Evolutionary conservation across 2,888 invertebrate species (phyloP), one percentile per base, ranked within the genome.

Genomic region (Spatulosminthurus flaviceps): DNA sequence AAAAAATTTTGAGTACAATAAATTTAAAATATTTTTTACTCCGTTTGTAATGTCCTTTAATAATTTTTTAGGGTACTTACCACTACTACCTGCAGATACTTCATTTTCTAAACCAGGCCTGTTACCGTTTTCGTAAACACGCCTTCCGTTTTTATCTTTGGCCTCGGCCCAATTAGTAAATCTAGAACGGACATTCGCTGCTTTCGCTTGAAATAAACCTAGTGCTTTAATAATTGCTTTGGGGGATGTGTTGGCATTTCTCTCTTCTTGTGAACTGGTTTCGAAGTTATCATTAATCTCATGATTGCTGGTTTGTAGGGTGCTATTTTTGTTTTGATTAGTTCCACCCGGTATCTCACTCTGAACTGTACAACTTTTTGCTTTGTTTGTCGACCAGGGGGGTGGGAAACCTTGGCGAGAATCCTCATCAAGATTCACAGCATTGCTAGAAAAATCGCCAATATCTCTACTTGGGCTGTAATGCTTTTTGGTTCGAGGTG

Each of bases 171-270:
- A 84, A 67, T 81, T 82, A 0, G 82, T 79, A 41, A 84, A 81
- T 77, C 82, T 82, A 0, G 84, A 83, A 28, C 83, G 75, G 13
- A 85, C 82, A 76, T 82, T 85, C 16, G 84, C 84, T 41, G 85
- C 85, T 64, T 83, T 85, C 0, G 84, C 83, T 77, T 85, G 84
- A 72, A 85, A 85, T 16, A 83, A n/a, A 1, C 85, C 85, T 42
- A 85, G 66, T 11, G 84, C 85, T 43, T 82, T 79, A 21, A 82
- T 82, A 13, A 84, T 81, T 19, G 82, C 80, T 64, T 84, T 85
- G 7, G 85, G 84, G 11, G 84, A 85, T 0, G 83, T 78, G 13
- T n/a, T 26, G 11, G 24, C n/a, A 24, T 9, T 26, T 1, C 26
- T 1, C 11, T 24, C 22, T 22, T 64, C 64, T 19, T 21, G 22